phyloP scores from a whole-genome alignment of 2,113 vertebrate genomes.

The Plecturocebus donacophilus region DNA sequence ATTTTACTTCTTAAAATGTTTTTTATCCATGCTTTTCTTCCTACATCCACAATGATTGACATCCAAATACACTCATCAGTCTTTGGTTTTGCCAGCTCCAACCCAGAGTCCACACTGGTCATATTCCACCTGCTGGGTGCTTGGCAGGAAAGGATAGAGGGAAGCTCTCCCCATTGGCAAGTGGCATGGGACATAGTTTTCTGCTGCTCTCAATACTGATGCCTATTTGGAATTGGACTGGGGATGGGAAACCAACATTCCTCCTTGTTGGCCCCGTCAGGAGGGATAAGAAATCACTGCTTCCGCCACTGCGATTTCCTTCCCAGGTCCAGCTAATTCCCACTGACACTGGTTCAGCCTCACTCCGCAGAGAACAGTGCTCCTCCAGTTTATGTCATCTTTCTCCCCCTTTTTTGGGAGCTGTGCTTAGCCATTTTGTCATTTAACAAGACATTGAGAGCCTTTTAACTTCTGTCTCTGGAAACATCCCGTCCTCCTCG shows the following conservation, averaged over 20 bases:
- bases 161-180: not conserved
- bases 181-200: not conserved
- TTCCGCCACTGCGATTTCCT: not conserved
- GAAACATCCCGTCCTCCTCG: conserved; percentile 16
- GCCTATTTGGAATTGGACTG: not conserved
- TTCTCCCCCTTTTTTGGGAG: not conserved
- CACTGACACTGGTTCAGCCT: not conserved
- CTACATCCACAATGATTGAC: not conserved
- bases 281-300: not conserved
- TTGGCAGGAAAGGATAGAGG: not conserved
- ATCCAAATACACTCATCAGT: not conserved
- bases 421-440: not conserved
- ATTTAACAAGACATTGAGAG: not conserved
- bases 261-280: not conserved
- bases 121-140: not conserved
- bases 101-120: not conserved
- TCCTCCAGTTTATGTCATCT: not conserved
- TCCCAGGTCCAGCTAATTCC: not conserved
- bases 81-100: not conserved
- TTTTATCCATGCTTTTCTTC: not conserved
- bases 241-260: not conserved
- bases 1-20: not conserved
- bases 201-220: not conserved
- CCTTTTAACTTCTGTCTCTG: conserved; percentile 8
- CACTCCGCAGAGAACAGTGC: not conserved